These are phyloP conservation scores for Notarius quadriscutis DNA, from an alignment of 2,113 vertebrate genomes.

Conservation along the genomic window DNA sequence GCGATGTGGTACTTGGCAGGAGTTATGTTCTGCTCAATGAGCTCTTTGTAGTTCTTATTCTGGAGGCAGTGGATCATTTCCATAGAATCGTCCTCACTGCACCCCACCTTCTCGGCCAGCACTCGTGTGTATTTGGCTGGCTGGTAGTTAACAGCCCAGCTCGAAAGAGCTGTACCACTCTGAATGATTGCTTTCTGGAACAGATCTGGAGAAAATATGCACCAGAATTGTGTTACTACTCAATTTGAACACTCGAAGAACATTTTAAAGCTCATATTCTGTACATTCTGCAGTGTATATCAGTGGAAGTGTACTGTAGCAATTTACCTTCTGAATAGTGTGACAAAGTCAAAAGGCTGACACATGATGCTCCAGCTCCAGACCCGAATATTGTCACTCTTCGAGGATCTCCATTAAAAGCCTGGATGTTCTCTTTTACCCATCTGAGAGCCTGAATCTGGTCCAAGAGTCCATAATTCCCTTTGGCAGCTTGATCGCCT, in stretches of 20 bases:
- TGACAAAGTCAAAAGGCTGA: conserved; percentile 91
- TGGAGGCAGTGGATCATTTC: conserved; percentile 92
- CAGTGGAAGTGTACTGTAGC: background rate
- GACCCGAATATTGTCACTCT: conserved; percentile 96
- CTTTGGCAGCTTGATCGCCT: conserved; percentile 93
- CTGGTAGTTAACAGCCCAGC: conserved; percentile 99
- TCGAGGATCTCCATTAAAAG: conserved; percentile 90
- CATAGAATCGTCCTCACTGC: conserved; percentile 88
- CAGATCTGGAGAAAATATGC: conserved; percentile 78
- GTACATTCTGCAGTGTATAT: background rate
- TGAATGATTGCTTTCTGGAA: conserved; percentile 99
- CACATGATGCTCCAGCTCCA: conserved; percentile 95
- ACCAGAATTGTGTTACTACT: background rate
- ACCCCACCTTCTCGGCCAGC: conserved; percentile 91
- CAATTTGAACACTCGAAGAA: background rate
- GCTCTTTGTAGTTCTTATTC: conserved; percentile 86
- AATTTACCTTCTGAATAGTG: conserved; percentile 94
- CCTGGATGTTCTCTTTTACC: conserved; percentile 94
- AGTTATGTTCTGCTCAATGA: conserved; percentile 87
- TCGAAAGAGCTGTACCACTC: conserved; percentile 94
- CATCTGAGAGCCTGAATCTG: conserved; percentile 96
- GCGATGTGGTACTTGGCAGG: conserved; percentile 96
- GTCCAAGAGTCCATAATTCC: conserved; percentile 94
- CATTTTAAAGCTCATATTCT: background rate
- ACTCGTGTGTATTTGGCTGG: conserved; percentile 92